Conservation (phyloP, 1,140 invertebrate genomes). For the Galleria mellonella region DNA sequence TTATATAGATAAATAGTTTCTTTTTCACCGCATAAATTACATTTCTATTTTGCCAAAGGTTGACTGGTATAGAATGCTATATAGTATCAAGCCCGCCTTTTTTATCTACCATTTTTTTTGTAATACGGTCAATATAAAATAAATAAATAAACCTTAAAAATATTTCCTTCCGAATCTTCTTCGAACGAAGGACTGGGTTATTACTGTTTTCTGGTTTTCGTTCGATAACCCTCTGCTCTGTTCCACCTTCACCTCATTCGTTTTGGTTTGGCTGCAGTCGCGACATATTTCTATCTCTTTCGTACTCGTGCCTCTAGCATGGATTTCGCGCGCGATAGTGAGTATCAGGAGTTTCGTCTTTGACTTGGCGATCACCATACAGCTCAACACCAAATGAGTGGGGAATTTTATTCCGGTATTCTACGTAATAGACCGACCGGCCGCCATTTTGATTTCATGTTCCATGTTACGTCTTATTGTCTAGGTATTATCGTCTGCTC, state of each 20-base stretch:
- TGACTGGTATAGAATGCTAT: no score
- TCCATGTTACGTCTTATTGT: conserved; percentile 1
- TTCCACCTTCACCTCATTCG: conserved; percentile 46
- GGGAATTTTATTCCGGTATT: conserved; percentile 52
- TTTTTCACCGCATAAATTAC: no score
- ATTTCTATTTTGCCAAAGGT: no score
- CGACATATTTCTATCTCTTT: conserved; percentile 19
- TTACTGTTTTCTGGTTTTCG: conserved; percentile 16
- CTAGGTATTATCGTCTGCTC: not conserved
- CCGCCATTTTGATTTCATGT: conserved; percentile 30
- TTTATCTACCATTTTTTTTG: no score
- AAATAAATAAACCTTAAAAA: no score
- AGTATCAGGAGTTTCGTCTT: conserved; percentile 16
- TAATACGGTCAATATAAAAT: no score
- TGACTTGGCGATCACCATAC: conserved; percentile 27
- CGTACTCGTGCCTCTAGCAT: conserved; percentile 3
- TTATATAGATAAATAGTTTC: no score
- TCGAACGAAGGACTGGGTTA: no score
- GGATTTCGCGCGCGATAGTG: conserved; percentile 12
- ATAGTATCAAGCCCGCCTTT: no score
- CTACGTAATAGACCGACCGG: conserved; percentile 11
- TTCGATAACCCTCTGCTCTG: conserved; percentile 26
- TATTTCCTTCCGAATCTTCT: no score
- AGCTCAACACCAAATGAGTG: conserved; percentile 26
- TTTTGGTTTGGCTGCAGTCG: conserved; percentile 15